A percentile compares a stretch with the other conserved stretches of the same genome.
Conservation (phyloP, 2,888 invertebrate species). For the Plagiodera versicolora region DNA sequence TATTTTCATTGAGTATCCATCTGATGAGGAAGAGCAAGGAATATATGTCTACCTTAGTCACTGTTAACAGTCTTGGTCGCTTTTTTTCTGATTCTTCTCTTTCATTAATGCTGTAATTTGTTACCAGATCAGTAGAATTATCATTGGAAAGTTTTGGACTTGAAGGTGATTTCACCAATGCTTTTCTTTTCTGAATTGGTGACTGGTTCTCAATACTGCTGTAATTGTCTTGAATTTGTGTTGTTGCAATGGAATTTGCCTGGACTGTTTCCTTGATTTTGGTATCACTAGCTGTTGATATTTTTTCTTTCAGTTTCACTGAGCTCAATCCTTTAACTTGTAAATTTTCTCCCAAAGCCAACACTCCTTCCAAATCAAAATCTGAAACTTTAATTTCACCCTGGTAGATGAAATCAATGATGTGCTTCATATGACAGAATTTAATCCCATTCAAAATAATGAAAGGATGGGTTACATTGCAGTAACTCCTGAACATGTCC, state of each 20-base stretch:
- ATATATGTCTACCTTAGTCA: background rate
- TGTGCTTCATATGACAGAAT: slow-evolving; percentile 52
- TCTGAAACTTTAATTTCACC: slow-evolving; percentile 58
- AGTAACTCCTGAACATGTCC: slow-evolving; percentile 19
- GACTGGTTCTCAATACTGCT: background rate
- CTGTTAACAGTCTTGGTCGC: background rate
- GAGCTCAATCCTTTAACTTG: slow-evolving; percentile 55
- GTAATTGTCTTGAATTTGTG: background rate
- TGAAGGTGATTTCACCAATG: background rate
- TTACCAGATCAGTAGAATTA: background rate
- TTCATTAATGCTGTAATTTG: background rate
- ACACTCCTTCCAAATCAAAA: slow-evolving; percentile 52
- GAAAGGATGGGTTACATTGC: slow-evolving; percentile 46
- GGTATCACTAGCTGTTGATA: background rate
- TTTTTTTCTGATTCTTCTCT: background rate
- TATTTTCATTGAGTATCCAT: too few relatives aligned
- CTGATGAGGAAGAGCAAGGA: background rate
- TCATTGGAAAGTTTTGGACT: background rate
- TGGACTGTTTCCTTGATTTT: background rate
- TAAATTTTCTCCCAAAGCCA: slow-evolving; percentile 54
- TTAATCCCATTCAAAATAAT: slow-evolving; percentile 55
- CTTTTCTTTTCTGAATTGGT: background rate
- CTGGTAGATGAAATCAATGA: slow-evolving; percentile 57
- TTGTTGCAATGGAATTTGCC: background rate
- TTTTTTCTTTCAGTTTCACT: slow-evolving; percentile 32